Conservation (phyloP, 1,140 invertebrate genomes). For the Heliconius hermathena region DNA sequence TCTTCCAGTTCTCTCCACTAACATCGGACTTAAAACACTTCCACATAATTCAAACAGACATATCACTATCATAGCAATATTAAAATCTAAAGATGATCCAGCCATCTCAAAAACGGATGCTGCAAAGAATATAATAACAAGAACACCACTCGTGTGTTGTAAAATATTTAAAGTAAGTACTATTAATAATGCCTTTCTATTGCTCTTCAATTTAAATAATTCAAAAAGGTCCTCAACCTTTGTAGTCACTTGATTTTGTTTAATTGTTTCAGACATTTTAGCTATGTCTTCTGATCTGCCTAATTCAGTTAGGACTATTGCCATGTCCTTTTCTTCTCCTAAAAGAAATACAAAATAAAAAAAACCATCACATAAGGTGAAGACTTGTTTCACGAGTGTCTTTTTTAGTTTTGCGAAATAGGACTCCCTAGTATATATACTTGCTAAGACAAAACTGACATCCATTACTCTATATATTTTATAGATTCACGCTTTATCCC, state of each 20-base stretch:
- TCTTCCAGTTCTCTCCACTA: constrained; percentile 82
- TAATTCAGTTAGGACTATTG: constrained; percentile 25
- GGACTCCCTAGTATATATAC: too few relatives aligned
- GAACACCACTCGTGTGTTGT: constrained; percentile 61
- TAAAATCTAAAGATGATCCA: constrained; percentile 45
- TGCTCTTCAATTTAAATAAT: constrained; percentile 46
- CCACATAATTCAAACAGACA: constrained; percentile 75
- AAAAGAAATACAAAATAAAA: too few relatives aligned
- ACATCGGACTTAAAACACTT: constrained; percentile 54
- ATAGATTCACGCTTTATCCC: too few relatives aligned
- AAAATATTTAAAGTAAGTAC: constrained; percentile 49
- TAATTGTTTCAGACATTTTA: constrained; percentile 31
- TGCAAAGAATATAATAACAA: constrained; percentile 81
- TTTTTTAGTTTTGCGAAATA: too few relatives aligned
- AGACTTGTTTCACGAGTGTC: too few relatives aligned
- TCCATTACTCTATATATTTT: too few relatives aligned
- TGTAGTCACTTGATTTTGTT: constrained; percentile 23
- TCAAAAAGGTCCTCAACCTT: constrained; percentile 39
- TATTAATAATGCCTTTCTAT: constrained; percentile 48
- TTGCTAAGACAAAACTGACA: too few relatives aligned
- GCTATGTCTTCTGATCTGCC: constrained; percentile 43
- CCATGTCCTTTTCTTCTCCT: too few relatives aligned
- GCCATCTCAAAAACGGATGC: constrained; percentile 70
- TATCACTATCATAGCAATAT: constrained; percentile 51
- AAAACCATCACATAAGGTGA: too few relatives aligned